Conservation (phyloP, 2,888 invertebrate species). For the Synanthedon formicaeformis region DNA sequence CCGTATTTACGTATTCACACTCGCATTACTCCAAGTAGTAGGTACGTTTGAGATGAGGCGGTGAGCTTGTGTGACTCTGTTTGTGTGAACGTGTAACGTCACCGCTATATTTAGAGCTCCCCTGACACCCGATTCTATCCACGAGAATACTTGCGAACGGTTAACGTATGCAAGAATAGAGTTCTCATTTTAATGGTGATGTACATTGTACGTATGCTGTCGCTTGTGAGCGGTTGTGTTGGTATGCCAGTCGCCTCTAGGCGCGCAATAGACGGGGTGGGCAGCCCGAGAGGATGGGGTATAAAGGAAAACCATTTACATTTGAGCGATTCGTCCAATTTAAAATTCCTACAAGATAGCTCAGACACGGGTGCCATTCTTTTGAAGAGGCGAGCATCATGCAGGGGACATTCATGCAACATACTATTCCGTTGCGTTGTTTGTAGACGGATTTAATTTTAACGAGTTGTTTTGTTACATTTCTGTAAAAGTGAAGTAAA, state of each 20-base stretch:
- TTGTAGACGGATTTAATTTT: slow-evolving; percentile 26
- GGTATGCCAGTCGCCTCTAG: slow-evolving; percentile 69
- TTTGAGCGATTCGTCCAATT: slow-evolving; percentile 73
- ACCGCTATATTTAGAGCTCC: slow-evolving; percentile 38
- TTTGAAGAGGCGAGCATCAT: slow-evolving; percentile 63
- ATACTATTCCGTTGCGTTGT: slow-evolving; percentile 26
- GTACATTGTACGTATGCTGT: slow-evolving; percentile 49
- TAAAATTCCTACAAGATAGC: slow-evolving; percentile 72
- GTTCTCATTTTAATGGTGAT: slow-evolving; percentile 50
- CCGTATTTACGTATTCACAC: slow-evolving; percentile 70
- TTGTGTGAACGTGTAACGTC: slow-evolving; percentile 52
- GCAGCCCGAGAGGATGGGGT: slow-evolving; percentile 66
- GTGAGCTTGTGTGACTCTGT: slow-evolving; percentile 36
- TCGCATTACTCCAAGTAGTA: slow-evolving; percentile 64
- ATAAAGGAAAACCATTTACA: slow-evolving; percentile 73
- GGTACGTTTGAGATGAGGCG: slow-evolving; percentile 60
- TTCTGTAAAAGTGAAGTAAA: slow-evolving; percentile 10
- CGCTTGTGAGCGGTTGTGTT: slow-evolving; percentile 59
- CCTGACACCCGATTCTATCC: slow-evolving; percentile 33
- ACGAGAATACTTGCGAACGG: slow-evolving; percentile 36
- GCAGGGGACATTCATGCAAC: slow-evolving; percentile 42
- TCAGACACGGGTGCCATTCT: slow-evolving; percentile 70
- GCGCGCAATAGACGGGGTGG: slow-evolving; percentile 68
- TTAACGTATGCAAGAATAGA: slow-evolving; percentile 54
- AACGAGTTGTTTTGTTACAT: slow-evolving; percentile 24